Evolutionary conservation across 2,113 vertebrate species (phyloP).

Genomic region (Melospiza georgiana): DNA sequence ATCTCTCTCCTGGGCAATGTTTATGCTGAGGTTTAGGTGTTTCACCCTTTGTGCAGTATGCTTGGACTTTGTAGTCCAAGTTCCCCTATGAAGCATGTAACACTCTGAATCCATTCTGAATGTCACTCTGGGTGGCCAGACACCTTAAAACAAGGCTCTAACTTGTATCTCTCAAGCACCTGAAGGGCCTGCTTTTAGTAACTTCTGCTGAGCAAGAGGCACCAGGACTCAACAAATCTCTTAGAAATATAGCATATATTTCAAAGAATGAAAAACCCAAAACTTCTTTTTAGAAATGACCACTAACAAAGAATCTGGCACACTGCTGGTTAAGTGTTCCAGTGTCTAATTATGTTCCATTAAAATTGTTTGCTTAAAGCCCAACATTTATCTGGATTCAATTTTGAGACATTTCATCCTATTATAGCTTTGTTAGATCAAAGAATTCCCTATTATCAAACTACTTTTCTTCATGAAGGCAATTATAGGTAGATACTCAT

Average conservation of each 20-base stretch:
- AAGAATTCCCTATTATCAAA: slow-evolving; percentile 40
- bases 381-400: slow-evolving; percentile 5
- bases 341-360: neutral
- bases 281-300: neutral
- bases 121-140: neutral
- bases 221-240: neutral
- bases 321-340: neutral
- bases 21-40: neutral
- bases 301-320: neutral
- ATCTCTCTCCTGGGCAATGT: neutral
- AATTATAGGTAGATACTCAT: slow-evolving; percentile 31
- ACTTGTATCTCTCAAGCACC: neutral
- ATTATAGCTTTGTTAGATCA: slow-evolving; percentile 10
- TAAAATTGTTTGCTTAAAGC: slow-evolving; percentile 19
- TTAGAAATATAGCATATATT: neutral
- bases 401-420: slow-evolving; percentile 5
- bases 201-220: neutral
- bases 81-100: accelerated
- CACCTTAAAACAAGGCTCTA: neutral
- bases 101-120: neutral
- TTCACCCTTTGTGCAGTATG: accelerated
- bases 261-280: neutral
- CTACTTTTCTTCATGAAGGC: slow-evolving; percentile 1
- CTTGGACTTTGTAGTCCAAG: neutral
- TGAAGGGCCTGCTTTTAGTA: neutral